Base-by-base conservation (phyloP, 2,113 vertebrate genomes). In the Heloderma charlesbogerti region DNA sequence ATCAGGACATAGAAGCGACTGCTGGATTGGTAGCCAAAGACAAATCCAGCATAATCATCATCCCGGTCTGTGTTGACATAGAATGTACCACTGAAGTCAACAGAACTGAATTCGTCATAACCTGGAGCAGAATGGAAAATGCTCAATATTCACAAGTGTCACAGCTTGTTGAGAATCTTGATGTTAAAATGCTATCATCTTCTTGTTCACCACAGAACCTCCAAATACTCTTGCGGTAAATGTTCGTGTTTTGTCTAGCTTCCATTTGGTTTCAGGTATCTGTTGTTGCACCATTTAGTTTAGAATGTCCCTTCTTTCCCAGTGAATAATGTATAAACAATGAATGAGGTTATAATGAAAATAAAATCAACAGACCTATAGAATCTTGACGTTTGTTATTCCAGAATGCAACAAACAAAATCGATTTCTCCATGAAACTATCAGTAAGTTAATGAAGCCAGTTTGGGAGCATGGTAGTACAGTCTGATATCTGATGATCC, bases 71-170 rank as follows among this genome's bases (percentile, higher is more conserved):
- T 99, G 96, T 99, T 99, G 87, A 99, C 99, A 0, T 99, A 99
- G 95, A 99, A 99, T 0, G 99, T 99, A 88, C 99, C 99, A 1
- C 99, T 99, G 97, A 99, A 99, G 97, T 99, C 99, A 91, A 99
- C 99, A 0, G 99, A 98, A 57, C 92, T 99, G 94, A 99, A 99
- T 94, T 99, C 98, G 57, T 99, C 99, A 0, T 99, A 99, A 79
- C 99, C 99, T 99, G 92, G 6, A 51, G 91, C 25, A 87, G 51
- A 6, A 60, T 0, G 5, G 75, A 90, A 89, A 12, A 40, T 16
- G n/a, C 0, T 18, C 0, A 12, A 25, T 67, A 75, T 2, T 84
- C 75, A 27, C 18, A 78, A 7, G 18, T 13, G 12, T 9, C 85
- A n/a, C 45, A 90, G 45, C 27, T 18, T 22, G 0, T 27, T 77